phyloP scores from a whole-genome alignment of 2,888 invertebrate species.

The Abrostola tripartita region DNA sequence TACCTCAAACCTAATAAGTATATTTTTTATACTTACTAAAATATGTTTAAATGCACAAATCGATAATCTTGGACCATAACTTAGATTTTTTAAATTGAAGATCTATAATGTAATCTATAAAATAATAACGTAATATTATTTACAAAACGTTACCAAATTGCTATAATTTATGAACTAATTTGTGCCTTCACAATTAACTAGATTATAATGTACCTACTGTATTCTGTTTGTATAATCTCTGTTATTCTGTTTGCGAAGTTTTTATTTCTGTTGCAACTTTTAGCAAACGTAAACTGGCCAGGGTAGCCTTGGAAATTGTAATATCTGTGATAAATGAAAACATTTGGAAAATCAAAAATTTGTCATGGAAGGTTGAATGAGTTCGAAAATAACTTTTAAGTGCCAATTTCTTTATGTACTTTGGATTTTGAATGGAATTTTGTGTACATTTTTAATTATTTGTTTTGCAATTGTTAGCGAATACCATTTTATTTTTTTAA shows the following conservation, averaged over 20 bases:
- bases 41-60: conserved; percentile 54
- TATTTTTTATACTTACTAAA: conserved; percentile 56
- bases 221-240: conserved; percentile 56
- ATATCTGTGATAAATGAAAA: conserved; percentile 78
- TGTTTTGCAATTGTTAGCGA: conserved; percentile 72
- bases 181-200: conserved; percentile 70
- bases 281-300: conserved; percentile 58
- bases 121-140: conserved; percentile 57
- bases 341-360: conserved; percentile 60
- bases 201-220: conserved; percentile 52
- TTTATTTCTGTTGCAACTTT: conserved; percentile 61
- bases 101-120: conserved; percentile 41
- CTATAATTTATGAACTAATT: conserved; percentile 66
- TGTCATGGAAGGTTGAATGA: conserved; percentile 56
- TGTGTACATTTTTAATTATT: conserved; percentile 72
- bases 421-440: conserved; percentile 73
- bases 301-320: conserved; percentile 68
- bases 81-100: conserved; percentile 39
- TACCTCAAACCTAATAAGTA: conserved; percentile 35
- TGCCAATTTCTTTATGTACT: conserved; percentile 74
- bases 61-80: conserved; percentile 58
- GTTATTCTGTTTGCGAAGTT: conserved; percentile 65
- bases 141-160: conserved; percentile 77
- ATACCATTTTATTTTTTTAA: conserved; percentile 71
- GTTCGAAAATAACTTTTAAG: conserved; percentile 66